phyloP scores from a whole-genome alignment of 2,113 vertebrate species.

The Chiloscyllium plagiosum region DNA sequence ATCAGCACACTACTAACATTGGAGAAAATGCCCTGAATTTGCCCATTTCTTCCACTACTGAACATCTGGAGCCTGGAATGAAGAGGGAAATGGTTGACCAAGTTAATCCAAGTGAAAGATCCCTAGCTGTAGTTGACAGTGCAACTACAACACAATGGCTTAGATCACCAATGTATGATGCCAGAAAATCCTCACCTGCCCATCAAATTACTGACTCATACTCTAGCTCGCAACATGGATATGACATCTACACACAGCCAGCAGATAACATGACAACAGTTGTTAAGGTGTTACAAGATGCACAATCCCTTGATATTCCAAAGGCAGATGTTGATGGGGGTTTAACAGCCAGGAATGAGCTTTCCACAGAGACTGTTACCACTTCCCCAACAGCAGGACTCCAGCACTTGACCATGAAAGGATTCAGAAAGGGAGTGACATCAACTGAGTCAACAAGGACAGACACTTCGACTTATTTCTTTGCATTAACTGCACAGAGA shows the following conservation, averaged over 20 bases:
- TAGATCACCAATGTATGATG: neutral
- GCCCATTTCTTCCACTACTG: too few relatives aligned
- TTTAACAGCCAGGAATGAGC: neutral
- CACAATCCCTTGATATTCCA: neutral
- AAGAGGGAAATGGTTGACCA: neutral
- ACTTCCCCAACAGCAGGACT: constrained; percentile 1
- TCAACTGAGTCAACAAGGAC: neutral
- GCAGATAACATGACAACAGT: neutral
- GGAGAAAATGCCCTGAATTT: neutral
- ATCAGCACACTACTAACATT: neutral
- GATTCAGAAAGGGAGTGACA: neutral
- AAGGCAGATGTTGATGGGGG: neutral
- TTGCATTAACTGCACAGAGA: neutral
- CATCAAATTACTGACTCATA: neutral
- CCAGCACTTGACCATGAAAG: constrained; percentile 12
- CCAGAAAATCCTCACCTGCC: neutral
- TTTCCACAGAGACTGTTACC: neutral
- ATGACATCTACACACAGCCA: neutral
- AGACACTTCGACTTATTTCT: neutral
- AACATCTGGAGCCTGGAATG: neutral
- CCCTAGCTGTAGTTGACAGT: neutral
- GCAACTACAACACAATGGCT: neutral
- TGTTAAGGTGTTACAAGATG: neutral
- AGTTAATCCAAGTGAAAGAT: neutral
- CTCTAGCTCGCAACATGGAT: neutral